Base-by-base conservation (phyloP, 2,113 vertebrate genomes). In the Cyphomyrus discorhynchus region DNA sequence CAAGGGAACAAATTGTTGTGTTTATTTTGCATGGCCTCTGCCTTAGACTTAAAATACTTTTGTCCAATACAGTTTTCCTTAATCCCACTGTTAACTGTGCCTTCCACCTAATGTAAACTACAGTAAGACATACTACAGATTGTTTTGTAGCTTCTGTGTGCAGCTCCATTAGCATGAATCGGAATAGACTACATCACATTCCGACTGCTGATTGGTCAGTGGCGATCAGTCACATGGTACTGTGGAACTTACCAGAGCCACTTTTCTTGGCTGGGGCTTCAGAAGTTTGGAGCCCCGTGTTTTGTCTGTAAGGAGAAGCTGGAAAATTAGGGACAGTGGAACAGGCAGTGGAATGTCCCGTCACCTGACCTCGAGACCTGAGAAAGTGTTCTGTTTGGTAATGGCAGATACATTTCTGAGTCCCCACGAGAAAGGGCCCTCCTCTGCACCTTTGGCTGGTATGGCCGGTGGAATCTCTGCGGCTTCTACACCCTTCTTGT, bases 381-480 rank as follows among this genome's bases (percentile, higher is more conserved):
- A 17, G n/a, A 77, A 31, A 4, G 1, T 42, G 10, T 39, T 39
- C 35, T 42, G 35, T 13, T 80, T 80, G 39, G 39, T 42, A 80
- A 19, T 8, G 35, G 1, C 35, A 80, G 13, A 80, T 5, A 80
- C 74, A 42, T 39, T 42, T 42, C 74, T 31, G 35, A 24, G 35
- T 52, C n/a, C 35, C 19, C 42, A 84, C 3, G 35, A n/a, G 15
- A 42, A 84, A 49, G 2, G 21, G 0, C 35, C 19, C 74, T 80
- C n/a, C n/a, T 47, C 5, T 56, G 39, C 93, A 99, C 98, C 98
- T 98, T 99, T 99, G 77, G 96, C 97, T 5, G 98, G 98, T 91
- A 99, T 96, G 49, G 96, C 97, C 21, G 98, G 98, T 35, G 98
- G 98, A 5, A 94, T 66, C 5, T 98, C 97, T 49, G 89, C 74